phyloP scores from a whole-genome alignment of 2,888 invertebrate species.

The Polyommatus icarus region DNA sequence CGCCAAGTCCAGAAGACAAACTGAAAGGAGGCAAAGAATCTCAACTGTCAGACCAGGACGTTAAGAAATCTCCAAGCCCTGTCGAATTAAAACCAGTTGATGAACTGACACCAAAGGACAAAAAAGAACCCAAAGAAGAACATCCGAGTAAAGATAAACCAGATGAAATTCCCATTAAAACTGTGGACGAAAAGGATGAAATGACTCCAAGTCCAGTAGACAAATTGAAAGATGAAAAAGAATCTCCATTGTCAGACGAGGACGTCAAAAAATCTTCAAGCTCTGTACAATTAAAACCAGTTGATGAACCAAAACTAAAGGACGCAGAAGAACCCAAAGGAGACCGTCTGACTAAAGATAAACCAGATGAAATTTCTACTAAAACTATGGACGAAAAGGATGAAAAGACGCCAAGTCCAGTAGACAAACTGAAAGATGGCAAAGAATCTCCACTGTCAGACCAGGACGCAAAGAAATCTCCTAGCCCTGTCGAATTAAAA shows the following conservation, averaged over 20 bases:
- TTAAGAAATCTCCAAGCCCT: too few species aligned
- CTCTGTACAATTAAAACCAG: not conserved
- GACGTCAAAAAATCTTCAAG: not conserved
- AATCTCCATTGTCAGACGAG: not conserved
- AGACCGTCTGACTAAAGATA: not conserved
- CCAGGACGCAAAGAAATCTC: too few species aligned
- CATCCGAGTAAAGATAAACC: too few species aligned
- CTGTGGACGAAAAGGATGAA: not conserved
- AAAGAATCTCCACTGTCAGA: too few species aligned
- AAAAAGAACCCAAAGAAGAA: not conserved
- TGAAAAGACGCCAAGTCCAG: too few species aligned
- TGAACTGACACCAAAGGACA: not conserved
- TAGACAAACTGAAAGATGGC: too few species aligned
- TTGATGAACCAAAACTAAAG: not conserved
- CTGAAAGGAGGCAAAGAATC: not conserved
- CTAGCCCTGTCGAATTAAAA: too few species aligned
- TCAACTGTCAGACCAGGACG: too few species aligned
- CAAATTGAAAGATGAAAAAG: not conserved
- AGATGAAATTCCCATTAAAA: too few species aligned
- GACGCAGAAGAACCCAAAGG: not conserved
- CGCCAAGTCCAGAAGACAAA: constrained; percentile 30
- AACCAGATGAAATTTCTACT: not conserved
- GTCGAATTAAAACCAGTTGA: not conserved
- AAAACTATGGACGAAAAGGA: too few species aligned
- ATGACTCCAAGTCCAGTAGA: not conserved